Base-by-base conservation (phyloP, 2,797 vertebrate genomes). In the Acipenser ruthenus region DNA sequence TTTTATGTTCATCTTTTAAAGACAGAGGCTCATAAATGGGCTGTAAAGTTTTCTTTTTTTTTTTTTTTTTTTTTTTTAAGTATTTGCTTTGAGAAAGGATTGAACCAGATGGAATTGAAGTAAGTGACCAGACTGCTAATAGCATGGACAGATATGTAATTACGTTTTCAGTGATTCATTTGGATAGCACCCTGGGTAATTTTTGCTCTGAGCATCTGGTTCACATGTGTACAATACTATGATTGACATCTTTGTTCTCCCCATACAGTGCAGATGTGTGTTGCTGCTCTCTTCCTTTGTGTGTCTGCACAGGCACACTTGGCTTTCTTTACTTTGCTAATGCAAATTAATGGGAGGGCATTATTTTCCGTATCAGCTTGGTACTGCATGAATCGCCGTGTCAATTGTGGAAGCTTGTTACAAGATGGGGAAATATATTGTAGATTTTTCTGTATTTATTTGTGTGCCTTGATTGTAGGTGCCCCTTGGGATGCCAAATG, bases 171-270 rank as follows among this genome's bases (percentile, higher is more conserved):
- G 61, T 65, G 72, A 75, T 78, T 69, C 78, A 76, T 80, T 79
- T 83, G 68, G 71, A 63, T 75, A 78, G 73, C 73, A 79, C 73
- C 66, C 66, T 75, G 71, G 59, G 47, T 74, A 82, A 60, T 81
- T 87, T 74, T 77, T 71, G 68, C 68, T 62, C 60, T 66, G 51
- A 76, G 72, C 76, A 79, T 83, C 80, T 85, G 79, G 74, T 78
- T 79, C 72, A 71, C 68, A 74, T 73, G 73, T 77, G 75, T 72
- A 60, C 60, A 69, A n/a, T 69, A 74, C 74, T 75, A 49, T 84
- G 80, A 84, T 55, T 84, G 84, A 81, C 82, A 77, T 71, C 74
- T 65, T 23, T 66, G 69, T 78, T 79, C 67, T 77, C 67, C 71
- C 80, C 68, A 75, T 74, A 74, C 79, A 76, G 68, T 72, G 58